A percentile compares a stretch with the other conserved stretches of the same genome.
phyloP scores from a whole-genome alignment of 2,113 vertebrate species.

The Piprites chloris region DNA sequence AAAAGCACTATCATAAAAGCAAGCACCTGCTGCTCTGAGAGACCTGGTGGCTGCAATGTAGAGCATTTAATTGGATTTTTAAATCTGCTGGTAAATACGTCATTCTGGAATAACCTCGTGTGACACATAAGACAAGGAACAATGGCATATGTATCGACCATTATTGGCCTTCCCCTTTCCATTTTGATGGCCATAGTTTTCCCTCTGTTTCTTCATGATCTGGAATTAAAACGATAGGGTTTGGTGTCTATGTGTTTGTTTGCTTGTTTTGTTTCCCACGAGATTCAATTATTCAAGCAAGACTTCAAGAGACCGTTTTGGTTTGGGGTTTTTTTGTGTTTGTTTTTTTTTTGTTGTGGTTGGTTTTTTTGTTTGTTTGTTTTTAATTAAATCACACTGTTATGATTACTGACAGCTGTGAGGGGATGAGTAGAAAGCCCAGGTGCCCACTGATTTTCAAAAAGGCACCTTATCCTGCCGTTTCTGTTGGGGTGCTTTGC shows the following conservation, averaged over 20 bases:
- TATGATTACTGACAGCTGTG: not conserved
- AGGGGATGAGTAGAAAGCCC: not conserved
- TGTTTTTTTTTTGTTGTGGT: too few relatives aligned
- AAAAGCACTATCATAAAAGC: not conserved
- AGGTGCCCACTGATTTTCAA: not conserved
- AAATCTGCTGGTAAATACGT: not conserved
- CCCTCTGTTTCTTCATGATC: not conserved
- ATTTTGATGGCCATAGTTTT: not conserved
- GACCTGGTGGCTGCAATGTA: not conserved
- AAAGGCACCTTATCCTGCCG: not conserved
- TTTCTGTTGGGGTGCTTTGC: not conserved
- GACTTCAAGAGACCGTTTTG: not conserved
- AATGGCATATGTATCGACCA: fast-evolving
- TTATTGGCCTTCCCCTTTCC: too few relatives aligned
- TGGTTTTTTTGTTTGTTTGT: fast-evolving
- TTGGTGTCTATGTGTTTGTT: not conserved
- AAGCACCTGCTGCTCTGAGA: not conserved
- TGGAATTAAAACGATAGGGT: not conserved
- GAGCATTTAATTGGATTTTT: not conserved
- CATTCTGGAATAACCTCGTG: not conserved
- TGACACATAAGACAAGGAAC: not conserved
- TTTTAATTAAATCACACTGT: not conserved
- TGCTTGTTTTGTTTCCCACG: not conserved
- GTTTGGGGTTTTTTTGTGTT: too few relatives aligned
- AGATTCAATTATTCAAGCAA: not conserved